These are phyloP conservation scores for Subacronicta megacephala DNA, from an alignment of 2,888 invertebrate species.

Conservation along the genomic window DNA sequence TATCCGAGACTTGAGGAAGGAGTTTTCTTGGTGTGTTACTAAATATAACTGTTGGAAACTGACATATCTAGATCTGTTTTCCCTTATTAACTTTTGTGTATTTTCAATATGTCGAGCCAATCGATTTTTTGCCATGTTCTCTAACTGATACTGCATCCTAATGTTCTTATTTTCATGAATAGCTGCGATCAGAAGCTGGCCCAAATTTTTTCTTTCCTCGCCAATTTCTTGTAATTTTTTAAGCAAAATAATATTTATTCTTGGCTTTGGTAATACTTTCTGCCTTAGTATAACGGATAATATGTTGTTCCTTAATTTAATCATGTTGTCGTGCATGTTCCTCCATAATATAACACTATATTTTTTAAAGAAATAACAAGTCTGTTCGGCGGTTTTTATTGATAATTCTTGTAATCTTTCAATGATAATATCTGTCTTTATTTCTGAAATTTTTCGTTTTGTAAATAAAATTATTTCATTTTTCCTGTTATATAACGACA, in stretches of 20 bases:
- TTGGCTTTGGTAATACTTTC: conserved; percentile 40
- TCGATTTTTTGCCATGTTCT: conserved; percentile 74
- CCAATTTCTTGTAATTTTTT: conserved; percentile 72
- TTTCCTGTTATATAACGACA: conserved; percentile 70
- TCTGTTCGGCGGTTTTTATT: conserved; percentile 55
- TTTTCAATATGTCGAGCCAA: conserved; percentile 71
- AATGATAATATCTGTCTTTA: conserved; percentile 41
- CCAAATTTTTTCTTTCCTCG: conserved; percentile 73
- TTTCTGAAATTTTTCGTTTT: conserved; percentile 54
- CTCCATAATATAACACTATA: conserved; percentile 47
- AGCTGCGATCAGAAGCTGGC: conserved; percentile 71
- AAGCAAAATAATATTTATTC: conserved; percentile 65
- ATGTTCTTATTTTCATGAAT: conserved; percentile 79
- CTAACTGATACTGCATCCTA: conserved; percentile 72
- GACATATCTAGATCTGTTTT: conserved; percentile 71
- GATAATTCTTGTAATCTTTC: conserved; percentile 45
- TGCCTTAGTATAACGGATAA: conserved; percentile 19
- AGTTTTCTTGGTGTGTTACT: conserved; percentile 78
- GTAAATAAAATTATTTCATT: conserved; percentile 62
- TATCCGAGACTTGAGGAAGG: conserved; percentile 72
- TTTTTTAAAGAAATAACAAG: conserved; percentile 52
- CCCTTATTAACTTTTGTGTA: conserved; percentile 73
- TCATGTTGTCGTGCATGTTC: conserved; percentile 22
- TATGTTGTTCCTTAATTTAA: conserved; percentile 15
- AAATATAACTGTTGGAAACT: conserved; percentile 80